Base-by-base conservation (phyloP, 2,113 vertebrate species). In the Siniperca chuatsi region DNA sequence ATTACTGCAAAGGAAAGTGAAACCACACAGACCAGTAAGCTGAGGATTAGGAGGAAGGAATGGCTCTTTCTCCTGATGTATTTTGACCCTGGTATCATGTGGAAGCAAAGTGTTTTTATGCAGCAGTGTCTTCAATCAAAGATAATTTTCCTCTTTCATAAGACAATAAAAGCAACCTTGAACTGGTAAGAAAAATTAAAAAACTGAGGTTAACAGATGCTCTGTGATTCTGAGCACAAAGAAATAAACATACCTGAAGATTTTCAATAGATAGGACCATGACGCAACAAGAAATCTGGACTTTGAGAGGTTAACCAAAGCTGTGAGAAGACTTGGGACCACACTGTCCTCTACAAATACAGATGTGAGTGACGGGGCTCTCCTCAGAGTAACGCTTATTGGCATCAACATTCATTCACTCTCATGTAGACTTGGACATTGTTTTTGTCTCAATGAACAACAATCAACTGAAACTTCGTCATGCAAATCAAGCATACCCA, bases 1-100 rank as follows among this genome's bases (percentile, higher is more conserved):
- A 92, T 98, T 99, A 97, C 98, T 99, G 98, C 95, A 98, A 98
- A 97, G 97, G 95, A 99, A 98, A 97, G 96, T 95, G 96, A 94
- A 90, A 93, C 91, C 92, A 96, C 96, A 98, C 90, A 95, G 67
- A 92, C 88, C 87, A 93, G 82, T 96, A 92, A 96, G 93, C 88
- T 33, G 71, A 75, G 57, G 79, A 54, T 78, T 58, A 80, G 29
- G 12, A 75, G 77, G 68, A 29, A 64, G 73, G 46, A 79, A 87
- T 0, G 40, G 71, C 75, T 87, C 67, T 75, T 48, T 82, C 48
- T 75, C 20, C 18, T 61, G 20, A 66, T 66, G 48, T 42, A 70
- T 65, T 76, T 61, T 75, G 52, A 80, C 54, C 67, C 29, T 46
- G 44, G 33, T 54, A 60, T 62, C 50, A 84, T 21, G 66, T 46